These are phyloP conservation scores for Rhodinocichla rosea DNA, from an alignment of 2,113 vertebrate species.

Conservation along the genomic window DNA sequence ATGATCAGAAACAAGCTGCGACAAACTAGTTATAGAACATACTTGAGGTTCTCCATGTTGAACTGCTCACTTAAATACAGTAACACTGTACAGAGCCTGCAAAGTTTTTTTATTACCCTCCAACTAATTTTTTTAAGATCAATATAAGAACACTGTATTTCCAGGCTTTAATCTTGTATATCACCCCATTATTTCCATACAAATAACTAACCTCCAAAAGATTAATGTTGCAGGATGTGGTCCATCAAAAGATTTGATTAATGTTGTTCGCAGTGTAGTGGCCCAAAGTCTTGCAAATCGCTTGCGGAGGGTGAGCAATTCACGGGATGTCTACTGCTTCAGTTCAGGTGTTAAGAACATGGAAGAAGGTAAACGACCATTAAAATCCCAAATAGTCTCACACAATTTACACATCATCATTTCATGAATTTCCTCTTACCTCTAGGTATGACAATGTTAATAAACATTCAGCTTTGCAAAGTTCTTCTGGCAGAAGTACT, in stretches of 20 bases:
- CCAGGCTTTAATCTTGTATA: not conserved
- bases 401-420: not conserved
- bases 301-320: not conserved
- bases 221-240: not conserved
- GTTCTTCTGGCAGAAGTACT: not conserved
- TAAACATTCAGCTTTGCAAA: not conserved
- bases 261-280: not conserved
- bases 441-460: not conserved
- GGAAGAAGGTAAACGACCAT: not conserved
- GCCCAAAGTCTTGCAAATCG: not conserved
- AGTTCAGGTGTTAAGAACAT: not conserved
- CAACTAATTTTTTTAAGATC: not conserved
- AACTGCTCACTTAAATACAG: not conserved
- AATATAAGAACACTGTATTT: not conserved
- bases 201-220: slow-evolving; percentile 11
- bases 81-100: not conserved
- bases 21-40: fast-evolving
- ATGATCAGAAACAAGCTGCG: not conserved
- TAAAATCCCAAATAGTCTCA: not conserved
- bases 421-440: not conserved
- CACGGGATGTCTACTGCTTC: not conserved
- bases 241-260: not conserved
- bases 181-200: not conserved
- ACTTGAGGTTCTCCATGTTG: not conserved
- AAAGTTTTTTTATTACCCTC: not conserved